These are phyloP conservation scores for Eupithecia abbreviata DNA, from an alignment of 2,888 invertebrate species.

Conservation along the genomic window DNA sequence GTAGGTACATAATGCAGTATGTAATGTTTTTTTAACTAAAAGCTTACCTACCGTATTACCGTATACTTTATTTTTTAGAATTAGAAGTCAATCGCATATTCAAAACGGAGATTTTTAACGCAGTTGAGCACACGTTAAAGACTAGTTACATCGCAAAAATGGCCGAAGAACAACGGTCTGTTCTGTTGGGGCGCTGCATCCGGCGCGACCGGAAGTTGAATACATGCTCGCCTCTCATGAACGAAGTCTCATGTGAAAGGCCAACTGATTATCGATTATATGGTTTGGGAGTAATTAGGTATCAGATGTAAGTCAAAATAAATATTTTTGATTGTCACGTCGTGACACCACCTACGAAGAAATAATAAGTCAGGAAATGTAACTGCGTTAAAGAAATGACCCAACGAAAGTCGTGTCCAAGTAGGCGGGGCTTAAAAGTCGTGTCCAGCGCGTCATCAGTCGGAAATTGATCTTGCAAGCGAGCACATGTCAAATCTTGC, in stretches of 20 bases:
- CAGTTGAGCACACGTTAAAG: conserved; percentile 75
- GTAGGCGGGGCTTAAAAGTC: too few species aligned
- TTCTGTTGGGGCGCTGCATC: conserved; percentile 82
- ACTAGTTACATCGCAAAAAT: conserved; percentile 69
- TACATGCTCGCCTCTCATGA: conserved; percentile 83
- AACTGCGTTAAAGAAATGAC: too few species aligned
- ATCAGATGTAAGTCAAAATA: conserved; percentile 57
- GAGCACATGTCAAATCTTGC: too few species aligned
- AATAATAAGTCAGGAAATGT: too few species aligned
- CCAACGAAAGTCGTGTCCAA: too few species aligned
- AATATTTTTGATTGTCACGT: not conserved
- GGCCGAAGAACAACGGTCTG: conserved; percentile 77
- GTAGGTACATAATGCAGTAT: too few species aligned
- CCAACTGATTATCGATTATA: conserved; percentile 84
- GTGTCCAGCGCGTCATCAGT: too few species aligned
- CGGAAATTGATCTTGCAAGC: too few species aligned
- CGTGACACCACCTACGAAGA: too few species aligned
- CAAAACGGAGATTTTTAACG: conserved; percentile 85
- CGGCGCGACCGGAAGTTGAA: conserved; percentile 82
- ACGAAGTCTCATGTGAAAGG: conserved; percentile 82
- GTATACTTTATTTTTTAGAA: conserved; percentile 64
- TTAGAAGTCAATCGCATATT: conserved; percentile 85
- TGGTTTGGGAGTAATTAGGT: conserved; percentile 79
- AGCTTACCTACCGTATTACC: not conserved
- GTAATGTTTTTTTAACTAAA: too few species aligned